These are phyloP conservation scores for Xiphophorus birchmanni DNA, from an alignment of 2,797 vertebrate species.

Conservation along the genomic window DNA sequence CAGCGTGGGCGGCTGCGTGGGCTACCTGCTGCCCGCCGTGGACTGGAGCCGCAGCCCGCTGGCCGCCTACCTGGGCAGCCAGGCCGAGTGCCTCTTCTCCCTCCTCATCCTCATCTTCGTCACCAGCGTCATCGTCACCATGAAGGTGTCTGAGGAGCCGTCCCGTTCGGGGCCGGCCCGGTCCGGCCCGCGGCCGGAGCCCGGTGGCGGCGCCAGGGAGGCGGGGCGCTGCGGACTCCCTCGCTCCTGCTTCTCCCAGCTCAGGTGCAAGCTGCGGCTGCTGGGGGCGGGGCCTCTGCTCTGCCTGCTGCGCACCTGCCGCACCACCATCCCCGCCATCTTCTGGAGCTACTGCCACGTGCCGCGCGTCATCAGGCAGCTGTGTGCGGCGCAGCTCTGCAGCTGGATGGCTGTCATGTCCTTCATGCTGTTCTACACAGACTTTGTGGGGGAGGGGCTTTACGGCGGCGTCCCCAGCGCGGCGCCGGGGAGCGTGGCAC, in stretches of 20 bases:
- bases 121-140: slow-evolving; percentile 81
- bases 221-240: slow-evolving; percentile 53
- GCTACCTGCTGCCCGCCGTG: slow-evolving; percentile 81
- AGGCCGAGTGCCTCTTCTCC: slow-evolving; percentile 81
- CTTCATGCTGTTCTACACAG: slow-evolving; percentile 87
- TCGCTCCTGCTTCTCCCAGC: slow-evolving; percentile 73
- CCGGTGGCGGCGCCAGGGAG: slow-evolving; percentile 33
- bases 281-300: slow-evolving; percentile 75
- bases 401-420: slow-evolving; percentile 87
- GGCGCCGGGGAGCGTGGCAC: slow-evolving; percentile 72
- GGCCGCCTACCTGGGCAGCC: slow-evolving; percentile 75
- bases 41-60: slow-evolving; percentile 82
- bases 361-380: slow-evolving; percentile 80
- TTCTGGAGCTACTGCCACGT: slow-evolving; percentile 84
- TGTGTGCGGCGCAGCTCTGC: slow-evolving; percentile 84
- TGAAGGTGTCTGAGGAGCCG: slow-evolving; percentile 81
- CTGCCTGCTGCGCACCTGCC: slow-evolving; percentile 80
- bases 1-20: slow-evolving; percentile 84
- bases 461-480: slow-evolving; percentile 83
- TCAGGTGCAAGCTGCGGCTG: slow-evolving; percentile 73
- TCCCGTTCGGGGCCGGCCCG: slow-evolving; percentile 24
- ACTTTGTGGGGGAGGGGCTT: slow-evolving; percentile 85
- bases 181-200: slow-evolving; percentile 49
- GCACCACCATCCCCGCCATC: slow-evolving; percentile 80
- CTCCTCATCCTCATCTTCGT: slow-evolving; percentile 83